phyloP scores from a whole-genome alignment of 2,113 vertebrate species.

The Toxostoma redivivum region DNA sequence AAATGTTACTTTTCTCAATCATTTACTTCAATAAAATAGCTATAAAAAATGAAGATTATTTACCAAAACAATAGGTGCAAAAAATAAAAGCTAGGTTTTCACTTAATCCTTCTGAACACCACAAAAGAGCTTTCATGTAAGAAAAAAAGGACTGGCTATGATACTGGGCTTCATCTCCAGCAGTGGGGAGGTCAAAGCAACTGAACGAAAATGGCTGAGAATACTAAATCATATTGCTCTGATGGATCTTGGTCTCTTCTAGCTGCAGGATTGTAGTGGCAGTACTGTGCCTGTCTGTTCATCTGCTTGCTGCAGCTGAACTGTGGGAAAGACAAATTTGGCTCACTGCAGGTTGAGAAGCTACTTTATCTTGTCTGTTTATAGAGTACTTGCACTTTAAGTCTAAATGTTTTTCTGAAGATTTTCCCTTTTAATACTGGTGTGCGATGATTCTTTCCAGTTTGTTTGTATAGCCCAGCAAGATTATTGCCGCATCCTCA shows the following conservation, averaged over 20 bases:
- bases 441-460: constrained; percentile 68
- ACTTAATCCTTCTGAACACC: not conserved
- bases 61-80: not conserved
- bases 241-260: not conserved
- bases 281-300: not conserved
- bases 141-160: not conserved
- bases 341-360: not conserved
- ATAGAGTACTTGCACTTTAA: constrained; percentile 19
- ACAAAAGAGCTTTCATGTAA: not conserved
- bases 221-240: not conserved
- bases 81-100: not conserved
- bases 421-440: constrained; percentile 14
- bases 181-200: not conserved
- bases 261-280: not conserved
- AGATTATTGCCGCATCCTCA: constrained; percentile 98
- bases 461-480: constrained; percentile 99
- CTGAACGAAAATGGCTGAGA: not conserved
- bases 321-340: not conserved
- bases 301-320: not conserved
- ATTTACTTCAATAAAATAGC: not conserved
- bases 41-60: not conserved
- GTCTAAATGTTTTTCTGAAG: not conserved
- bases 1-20: not conserved
- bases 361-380: not conserved
- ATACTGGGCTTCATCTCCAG: not conserved